Percentiles rank a stretch among this genome's conserved stretches.
Evolutionary conservation across 2,888 invertebrate species (phyloP).

Genomic region (Myopa tessellatipennis): DNA sequence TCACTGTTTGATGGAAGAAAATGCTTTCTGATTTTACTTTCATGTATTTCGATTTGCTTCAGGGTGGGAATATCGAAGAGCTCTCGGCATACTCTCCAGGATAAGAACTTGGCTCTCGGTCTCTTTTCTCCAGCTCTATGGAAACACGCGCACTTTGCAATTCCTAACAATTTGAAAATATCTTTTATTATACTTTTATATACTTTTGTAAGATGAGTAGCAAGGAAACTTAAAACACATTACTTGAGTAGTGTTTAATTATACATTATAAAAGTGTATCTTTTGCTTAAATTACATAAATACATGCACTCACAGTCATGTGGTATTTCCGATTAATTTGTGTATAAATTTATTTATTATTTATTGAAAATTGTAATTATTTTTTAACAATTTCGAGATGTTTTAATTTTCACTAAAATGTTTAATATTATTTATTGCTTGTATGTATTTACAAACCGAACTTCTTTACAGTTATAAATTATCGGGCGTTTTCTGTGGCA

Average conservation of each 20-base stretch:
- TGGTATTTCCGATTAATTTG: not conserved
- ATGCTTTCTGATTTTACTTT: constrained; percentile 9
- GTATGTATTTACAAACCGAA: not conserved
- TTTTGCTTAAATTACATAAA: constrained; percentile 8
- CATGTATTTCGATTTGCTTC: constrained; percentile 10
- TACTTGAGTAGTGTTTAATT: not conserved
- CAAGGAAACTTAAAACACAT: too few species aligned
- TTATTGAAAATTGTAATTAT: constrained; percentile 1
- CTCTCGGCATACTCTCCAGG: not conserved
- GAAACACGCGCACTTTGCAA: constrained; percentile 22
- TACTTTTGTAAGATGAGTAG: not conserved
- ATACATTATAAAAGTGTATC: not conserved
- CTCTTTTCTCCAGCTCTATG: not conserved
- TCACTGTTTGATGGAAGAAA: not conserved
- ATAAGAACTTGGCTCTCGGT: not conserved
- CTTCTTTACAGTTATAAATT: not conserved
- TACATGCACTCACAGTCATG: not conserved
- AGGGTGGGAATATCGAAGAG: not conserved
- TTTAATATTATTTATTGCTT: not conserved
- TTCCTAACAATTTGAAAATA: not conserved
- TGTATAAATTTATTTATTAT: not conserved
- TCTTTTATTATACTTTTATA: constrained; percentile 22
- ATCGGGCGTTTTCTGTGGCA: not conserved
- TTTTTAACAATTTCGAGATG: not conserved
- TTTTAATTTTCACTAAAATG: not conserved